Evolutionary conservation across 2,797 vertebrate genomes (phyloP).

Genomic region (Sphaeramia orbicularis): DNA sequence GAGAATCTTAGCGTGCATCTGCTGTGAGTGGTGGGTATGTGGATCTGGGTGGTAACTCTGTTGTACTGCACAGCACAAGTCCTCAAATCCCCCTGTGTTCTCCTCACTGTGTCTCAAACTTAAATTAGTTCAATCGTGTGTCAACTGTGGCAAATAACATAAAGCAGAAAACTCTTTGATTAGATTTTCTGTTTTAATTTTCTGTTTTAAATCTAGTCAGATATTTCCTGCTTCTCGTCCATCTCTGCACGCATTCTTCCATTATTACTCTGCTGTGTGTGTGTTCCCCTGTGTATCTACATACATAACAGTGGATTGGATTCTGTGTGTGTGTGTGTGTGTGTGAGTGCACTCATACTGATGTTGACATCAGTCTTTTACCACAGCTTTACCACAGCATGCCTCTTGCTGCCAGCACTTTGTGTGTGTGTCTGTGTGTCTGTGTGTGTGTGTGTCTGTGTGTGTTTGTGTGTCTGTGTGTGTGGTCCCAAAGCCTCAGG

Average conservation of each 20-base stretch:
- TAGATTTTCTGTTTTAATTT: constrained; percentile 29
- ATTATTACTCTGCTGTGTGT: constrained; percentile 32
- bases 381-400: constrained; percentile 39
- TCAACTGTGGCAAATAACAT: constrained; percentile 27
- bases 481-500: constrained; percentile 72
- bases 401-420: constrained; percentile 35
- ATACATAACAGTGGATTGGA: constrained; percentile 14
- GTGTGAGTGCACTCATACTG: constrained; percentile 29
- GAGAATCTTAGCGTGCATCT: background rate
- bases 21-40: background rate
- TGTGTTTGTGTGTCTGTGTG: constrained; percentile 40
- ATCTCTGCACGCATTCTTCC: constrained; percentile 22
- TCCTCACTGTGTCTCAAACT: background rate
- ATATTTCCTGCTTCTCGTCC: constrained; percentile 21
- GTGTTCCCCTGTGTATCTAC: constrained; percentile 19
- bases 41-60: background rate
- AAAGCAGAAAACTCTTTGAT: constrained; percentile 13
- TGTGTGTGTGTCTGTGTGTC: background rate
- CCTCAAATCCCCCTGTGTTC: constrained; percentile 9
- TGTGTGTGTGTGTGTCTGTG: constrained; percentile 26
- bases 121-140: constrained; percentile 22
- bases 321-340: constrained; percentile 15
- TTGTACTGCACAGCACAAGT: constrained; percentile 16
- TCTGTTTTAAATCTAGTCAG: constrained; percentile 34
- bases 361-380: constrained; percentile 66